A percentile compares a stretch with the other conserved stretches of the same genome.
phyloP scores from a whole-genome alignment of 2,888 invertebrate species.

The Nephrotoma appendiculata region DNA sequence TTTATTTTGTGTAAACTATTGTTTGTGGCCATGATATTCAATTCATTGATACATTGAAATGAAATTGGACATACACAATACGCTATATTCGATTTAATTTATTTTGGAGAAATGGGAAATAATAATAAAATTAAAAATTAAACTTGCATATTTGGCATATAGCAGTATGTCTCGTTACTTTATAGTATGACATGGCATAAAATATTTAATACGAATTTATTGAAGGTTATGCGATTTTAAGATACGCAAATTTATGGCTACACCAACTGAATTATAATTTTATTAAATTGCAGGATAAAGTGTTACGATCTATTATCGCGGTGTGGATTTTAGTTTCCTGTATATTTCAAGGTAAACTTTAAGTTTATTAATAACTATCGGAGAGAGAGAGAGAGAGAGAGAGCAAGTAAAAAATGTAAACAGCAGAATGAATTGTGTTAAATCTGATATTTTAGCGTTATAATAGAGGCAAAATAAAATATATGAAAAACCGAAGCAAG shows the following conservation, averaged over 20 bases:
- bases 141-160: background rate
- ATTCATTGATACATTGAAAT: background rate
- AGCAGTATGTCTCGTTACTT: background rate
- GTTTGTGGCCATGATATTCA: background rate
- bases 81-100: background rate
- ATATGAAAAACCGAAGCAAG: too few relatives aligned
- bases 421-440: too few relatives aligned
- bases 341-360: background rate
- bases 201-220: background rate
- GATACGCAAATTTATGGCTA: background rate
- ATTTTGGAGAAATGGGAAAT: background rate
- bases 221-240: background rate
- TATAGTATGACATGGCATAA: background rate
- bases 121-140: background rate
- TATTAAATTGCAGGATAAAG: background rate
- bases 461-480: too few relatives aligned
- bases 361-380: too few relatives aligned
- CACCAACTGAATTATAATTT: background rate
- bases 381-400: too few relatives aligned
- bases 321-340: background rate
- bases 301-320: background rate
- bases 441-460: too few relatives aligned
- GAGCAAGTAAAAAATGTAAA: too few relatives aligned
- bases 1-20: background rate
- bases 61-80: background rate